A percentile compares a stretch with the other conserved stretches of the same genome.
These are phyloP conservation scores for Coenobita brevimanus DNA, from an alignment of 1,140 invertebrate genomes.

Conservation along the genomic window DNA sequence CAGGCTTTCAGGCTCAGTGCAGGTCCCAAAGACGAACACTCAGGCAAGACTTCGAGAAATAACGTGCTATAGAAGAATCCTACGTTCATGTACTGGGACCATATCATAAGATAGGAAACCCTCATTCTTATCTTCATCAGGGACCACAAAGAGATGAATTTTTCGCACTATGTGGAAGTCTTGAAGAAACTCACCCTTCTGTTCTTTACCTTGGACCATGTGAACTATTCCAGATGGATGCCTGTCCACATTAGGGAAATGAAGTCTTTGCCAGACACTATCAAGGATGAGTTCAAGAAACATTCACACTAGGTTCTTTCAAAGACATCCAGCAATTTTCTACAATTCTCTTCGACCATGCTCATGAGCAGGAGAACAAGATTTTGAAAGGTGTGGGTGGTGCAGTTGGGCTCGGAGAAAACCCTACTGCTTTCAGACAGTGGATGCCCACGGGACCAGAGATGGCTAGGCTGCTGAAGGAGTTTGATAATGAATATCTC, in stretches of 20 bases:
- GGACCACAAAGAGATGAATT: neutral
- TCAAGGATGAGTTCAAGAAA: neutral
- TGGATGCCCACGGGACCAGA: too few species aligned
- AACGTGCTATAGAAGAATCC: neutral
- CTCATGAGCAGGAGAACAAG: neutral
- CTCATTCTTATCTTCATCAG: slow-evolving; percentile 55
- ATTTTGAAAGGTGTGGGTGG: neutral
- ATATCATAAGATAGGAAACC: slow-evolving; percentile 23
- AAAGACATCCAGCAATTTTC: neutral
- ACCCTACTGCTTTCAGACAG: neutral
- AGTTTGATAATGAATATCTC: too few species aligned
- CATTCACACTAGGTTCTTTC: neutral
- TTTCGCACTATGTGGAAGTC: neutral
- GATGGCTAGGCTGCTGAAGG: too few species aligned
- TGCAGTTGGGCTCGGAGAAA: neutral
- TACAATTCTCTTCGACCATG: neutral
- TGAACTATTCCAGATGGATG: neutral
- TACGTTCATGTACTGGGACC: too few species aligned
- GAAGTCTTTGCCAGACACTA: neutral
- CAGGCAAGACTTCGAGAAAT: neutral
- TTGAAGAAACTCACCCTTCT: neutral
- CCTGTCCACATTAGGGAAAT: slow-evolving; percentile 19
- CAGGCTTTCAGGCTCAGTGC: neutral
- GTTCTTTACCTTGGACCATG: slow-evolving; percentile 1
- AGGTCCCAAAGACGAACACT: neutral